Evolutionary conservation across 2,888 invertebrate species (phyloP), one percentile per base, ranked within the genome.

Genomic region (Itoplectis maculator): DNA sequence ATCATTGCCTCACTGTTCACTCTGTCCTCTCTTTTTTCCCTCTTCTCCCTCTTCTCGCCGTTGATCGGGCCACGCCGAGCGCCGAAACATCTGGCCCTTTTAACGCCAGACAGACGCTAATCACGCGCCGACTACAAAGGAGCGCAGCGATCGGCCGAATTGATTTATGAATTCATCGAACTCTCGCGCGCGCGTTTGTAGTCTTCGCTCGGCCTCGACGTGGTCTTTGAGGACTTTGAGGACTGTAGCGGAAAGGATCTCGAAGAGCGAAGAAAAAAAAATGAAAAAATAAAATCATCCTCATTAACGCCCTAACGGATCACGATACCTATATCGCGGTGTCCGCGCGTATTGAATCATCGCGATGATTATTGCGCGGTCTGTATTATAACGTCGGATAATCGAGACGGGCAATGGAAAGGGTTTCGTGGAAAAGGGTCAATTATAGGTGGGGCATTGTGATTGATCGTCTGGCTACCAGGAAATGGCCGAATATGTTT

Each of bases 111-210:
- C 84, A 61, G 86, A 84, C 86, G 85, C 86, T 86, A 86, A 86
- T 86, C 86, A 86, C 72, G 69, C 82, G 80, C 70, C 81, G 79
- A 77, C 76, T 78, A 85, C 84, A 84, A 86, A 82, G 84, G 77
- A 82, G 75, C 63, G 61, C 42, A 47, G 76, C 78, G 69, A 83
- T 84, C 83, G 78, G 80, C 59, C 79, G 80, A 78, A 85, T 84
- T 85, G 86, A 86, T 86, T 86, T 86, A 86, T 86, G 86, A 80
- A 84, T 86, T 86, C 82, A 83, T 85, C 86, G 86, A 81, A 78
- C 79, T 75, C 61, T 35, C 73, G 70, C 54, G 72, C 78, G 51
- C 72, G 61, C 56, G 54, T 23, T 40, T 70, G n/a, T n/a, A n/a
- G n/a, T 15, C 72, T 69, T 56, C 51, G 40, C 40, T n/a, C n/a